These are phyloP conservation scores for Catocala fraxini DNA, from an alignment of 2,888 invertebrate species.

Conservation along the genomic window DNA sequence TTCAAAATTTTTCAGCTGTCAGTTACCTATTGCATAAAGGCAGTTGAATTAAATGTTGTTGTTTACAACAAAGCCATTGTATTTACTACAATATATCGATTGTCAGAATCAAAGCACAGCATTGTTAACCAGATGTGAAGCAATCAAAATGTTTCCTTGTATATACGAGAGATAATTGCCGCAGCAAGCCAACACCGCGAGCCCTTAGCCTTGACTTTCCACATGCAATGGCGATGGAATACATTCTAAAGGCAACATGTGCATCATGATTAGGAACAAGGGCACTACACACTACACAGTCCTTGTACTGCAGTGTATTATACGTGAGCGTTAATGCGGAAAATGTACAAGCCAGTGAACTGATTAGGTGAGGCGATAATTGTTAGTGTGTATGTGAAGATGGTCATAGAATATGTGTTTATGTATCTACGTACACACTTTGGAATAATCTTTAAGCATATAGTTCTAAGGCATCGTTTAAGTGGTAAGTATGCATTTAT, in stretches of 20 bases:
- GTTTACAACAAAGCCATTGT: too few species aligned
- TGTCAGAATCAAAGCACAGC: too few species aligned
- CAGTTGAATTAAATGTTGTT: too few species aligned
- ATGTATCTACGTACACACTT: too few species aligned
- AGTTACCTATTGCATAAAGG: too few species aligned
- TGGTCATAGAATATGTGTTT: constrained; percentile 8
- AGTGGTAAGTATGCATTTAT: too few species aligned
- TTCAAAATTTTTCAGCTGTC: too few species aligned
- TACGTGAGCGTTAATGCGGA: constrained; percentile 23
- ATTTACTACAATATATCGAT: too few species aligned
- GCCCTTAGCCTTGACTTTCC: constrained; percentile 46
- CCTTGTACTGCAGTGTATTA: constrained; percentile 21
- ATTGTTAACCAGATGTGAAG: background rate
- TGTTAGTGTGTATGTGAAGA: constrained; percentile 22
- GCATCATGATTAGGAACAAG: constrained; percentile 54
- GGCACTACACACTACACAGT: constrained; percentile 27
- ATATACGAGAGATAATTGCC: constrained; percentile 13
- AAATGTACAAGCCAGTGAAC: constrained; percentile 30
- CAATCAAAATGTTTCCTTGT: constrained; percentile 1
- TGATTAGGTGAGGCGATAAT: constrained; percentile 28
- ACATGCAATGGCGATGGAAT: constrained; percentile 32
- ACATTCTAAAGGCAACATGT: constrained; percentile 25
- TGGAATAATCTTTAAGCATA: too few species aligned
- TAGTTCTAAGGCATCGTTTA: too few species aligned
- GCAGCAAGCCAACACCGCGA: constrained; percentile 39